phyloP scores from a whole-genome alignment of 2,888 invertebrate species.

The Girardia tigrina region DNA sequence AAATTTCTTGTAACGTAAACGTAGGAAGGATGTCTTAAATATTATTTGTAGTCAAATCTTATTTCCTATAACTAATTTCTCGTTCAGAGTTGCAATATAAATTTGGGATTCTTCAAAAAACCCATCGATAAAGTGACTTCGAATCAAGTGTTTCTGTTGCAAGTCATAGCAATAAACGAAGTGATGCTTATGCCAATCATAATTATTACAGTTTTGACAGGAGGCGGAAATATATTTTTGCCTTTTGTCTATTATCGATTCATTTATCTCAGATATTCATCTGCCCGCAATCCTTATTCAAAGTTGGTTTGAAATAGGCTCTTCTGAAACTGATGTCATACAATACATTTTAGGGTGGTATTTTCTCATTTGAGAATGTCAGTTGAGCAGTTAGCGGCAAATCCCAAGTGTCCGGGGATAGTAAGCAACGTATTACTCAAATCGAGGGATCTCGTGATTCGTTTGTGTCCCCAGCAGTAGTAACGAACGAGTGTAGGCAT shows the following conservation, averaged over 20 bases:
- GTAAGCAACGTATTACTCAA: background rate
- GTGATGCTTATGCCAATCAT: constrained; percentile 59
- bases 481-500: background rate
- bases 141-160: constrained; percentile 61
- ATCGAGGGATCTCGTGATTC: constrained; percentile 16
- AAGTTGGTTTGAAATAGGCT: background rate
- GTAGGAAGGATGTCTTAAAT: no score
- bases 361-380: constrained; percentile 25
- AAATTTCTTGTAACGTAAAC: no score
- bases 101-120: constrained; percentile 7
- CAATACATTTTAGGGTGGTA: constrained; percentile 1
- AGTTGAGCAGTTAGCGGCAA: background rate
- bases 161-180: constrained; percentile 78
- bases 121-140: constrained; percentile 15
- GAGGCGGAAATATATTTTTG: constrained; percentile 72
- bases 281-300: constrained; percentile 76
- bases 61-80: no score
- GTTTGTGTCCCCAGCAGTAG: constrained; percentile 17
- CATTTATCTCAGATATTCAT: constrained; percentile 74
- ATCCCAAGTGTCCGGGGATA: constrained; percentile 10
- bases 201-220: constrained; percentile 60
- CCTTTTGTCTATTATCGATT: constrained; percentile 95
- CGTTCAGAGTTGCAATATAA: background rate
- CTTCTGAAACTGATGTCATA: background rate
- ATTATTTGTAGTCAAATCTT: no score